Evolutionary conservation across 2,888 invertebrate species (phyloP), one percentile per base, ranked within the genome.

Genomic region (Rhamnusium bicolor): DNA sequence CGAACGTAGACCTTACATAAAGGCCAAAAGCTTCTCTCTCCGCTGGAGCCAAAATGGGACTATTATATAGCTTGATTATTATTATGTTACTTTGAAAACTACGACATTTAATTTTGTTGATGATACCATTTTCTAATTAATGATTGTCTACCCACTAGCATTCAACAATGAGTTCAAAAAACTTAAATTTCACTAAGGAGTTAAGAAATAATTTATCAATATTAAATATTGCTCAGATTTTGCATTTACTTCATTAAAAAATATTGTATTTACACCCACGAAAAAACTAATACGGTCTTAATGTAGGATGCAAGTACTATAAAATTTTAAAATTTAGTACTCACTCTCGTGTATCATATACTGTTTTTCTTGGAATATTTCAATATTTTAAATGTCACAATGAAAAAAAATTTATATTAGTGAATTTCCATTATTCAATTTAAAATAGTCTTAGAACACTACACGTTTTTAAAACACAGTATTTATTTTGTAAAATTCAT

Each of bases 221-320:
- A n/a, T 24, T 29, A n/a, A 27, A 29, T 16, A 16, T 16, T 18
- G 40, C 46, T 61, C 21, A n/a, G 46, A 46, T 61, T 61, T 47
- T 61, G 14, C 21, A 46, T 61, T 40, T 40, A 21, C 61, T 61
- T 61, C 46, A 61, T 61, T 61, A 61, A 18, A 24, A 61, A 8
- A 18, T 61, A 61, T 61, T 40, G 46, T 47, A 40, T 61, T 46
- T 3, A 46, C 61, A 21, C 61, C 61, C 21, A 61, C 61, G n/a
- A n/a, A n/a, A 46, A 61, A 18, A 7, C 16, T 18, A 51, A 6
- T 18, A 16, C 1, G 6, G 10, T 19, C 51, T 18, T 51, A n/a
- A 51, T 19, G 51, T 51, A 16, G 51, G 51, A 18, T 51, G 51
- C 8, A 18, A 7, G n/a, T 40, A 40, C 40, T 40, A 40, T 40